Percentiles rank a stretch among this genome's conserved stretches.
These are phyloP conservation scores for Ischnura elegans DNA, from an alignment of 2,888 invertebrate species.

Conservation along the genomic window DNA sequence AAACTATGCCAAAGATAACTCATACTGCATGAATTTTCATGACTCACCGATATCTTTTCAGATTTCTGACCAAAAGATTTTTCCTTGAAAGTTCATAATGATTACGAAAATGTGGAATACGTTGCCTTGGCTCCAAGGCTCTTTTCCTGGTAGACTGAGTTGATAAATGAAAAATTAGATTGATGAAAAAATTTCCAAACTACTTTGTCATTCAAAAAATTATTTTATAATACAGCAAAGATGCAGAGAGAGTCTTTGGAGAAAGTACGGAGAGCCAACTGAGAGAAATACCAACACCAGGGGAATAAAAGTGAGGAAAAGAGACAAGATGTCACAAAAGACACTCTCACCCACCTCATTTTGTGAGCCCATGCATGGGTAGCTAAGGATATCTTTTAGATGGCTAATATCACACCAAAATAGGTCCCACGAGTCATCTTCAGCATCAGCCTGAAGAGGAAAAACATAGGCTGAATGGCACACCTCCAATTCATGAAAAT, in stretches of 20 bases:
- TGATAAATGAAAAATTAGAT: too few relatives aligned
- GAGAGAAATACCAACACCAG: too few relatives aligned
- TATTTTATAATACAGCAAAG: neutral
- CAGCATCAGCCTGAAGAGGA: slow-evolving; percentile 73
- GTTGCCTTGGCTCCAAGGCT: slow-evolving; percentile 75
- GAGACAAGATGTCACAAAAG: neutral
- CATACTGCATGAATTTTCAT: neutral
- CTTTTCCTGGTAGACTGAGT: slow-evolving; percentile 73
- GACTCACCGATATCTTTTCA: slow-evolving; percentile 78
- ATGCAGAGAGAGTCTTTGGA: too few relatives aligned
- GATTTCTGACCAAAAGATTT: slow-evolving; percentile 81
- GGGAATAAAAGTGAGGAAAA: neutral
- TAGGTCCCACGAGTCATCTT: slow-evolving; percentile 80
- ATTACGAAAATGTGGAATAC: slow-evolving; percentile 82
- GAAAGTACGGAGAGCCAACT: too few relatives aligned
- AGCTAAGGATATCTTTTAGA: slow-evolving; percentile 74
- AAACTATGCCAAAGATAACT: too few relatives aligned
- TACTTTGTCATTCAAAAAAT: neutral
- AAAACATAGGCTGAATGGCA: neutral
- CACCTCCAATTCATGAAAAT: too few relatives aligned
- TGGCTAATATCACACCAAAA: slow-evolving; percentile 82
- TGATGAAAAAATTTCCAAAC: too few relatives aligned
- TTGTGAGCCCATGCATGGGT: neutral
- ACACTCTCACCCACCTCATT: neutral
- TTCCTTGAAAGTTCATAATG: slow-evolving; percentile 83